phyloP scores from a whole-genome alignment of 2,113 vertebrate genomes.

The Diadophis punctatus region DNA sequence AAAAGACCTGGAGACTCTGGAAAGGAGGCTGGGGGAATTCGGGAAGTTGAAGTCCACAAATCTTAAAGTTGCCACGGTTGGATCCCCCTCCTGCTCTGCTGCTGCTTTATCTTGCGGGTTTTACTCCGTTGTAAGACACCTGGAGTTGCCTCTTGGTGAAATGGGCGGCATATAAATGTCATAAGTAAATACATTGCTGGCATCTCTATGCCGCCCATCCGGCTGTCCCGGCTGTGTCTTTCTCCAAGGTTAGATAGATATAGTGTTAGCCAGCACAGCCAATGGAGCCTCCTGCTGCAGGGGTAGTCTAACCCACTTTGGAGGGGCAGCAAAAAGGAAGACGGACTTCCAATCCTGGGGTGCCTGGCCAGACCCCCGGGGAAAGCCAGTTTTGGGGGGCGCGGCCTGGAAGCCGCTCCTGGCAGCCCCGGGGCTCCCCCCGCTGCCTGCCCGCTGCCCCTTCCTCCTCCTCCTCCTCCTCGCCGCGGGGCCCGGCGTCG shows the following conservation, averaged over 20 bases:
- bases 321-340: neutral
- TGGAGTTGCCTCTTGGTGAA: no score
- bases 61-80: neutral
- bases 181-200: no score
- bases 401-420: neutral
- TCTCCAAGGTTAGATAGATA: no score
- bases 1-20: no score
- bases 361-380: neutral
- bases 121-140: no score
- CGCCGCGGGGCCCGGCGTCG: neutral
- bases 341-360: neutral
- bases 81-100: no score
- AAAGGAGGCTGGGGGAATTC: neutral
- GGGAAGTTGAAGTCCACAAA: neutral
- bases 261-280: neutral
- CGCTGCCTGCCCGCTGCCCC: neutral
- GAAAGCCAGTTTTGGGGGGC: neutral
- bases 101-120: no score
- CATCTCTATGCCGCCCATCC: no score
- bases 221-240: no score
- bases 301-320: neutral
- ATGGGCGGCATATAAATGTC: no score
- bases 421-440: no score
- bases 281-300: neutral
- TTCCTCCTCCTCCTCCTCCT: rapidly evolving